Evolutionary conservation across 2,797 vertebrate species (phyloP).

Genomic region (Microchirus variegatus): DNA sequence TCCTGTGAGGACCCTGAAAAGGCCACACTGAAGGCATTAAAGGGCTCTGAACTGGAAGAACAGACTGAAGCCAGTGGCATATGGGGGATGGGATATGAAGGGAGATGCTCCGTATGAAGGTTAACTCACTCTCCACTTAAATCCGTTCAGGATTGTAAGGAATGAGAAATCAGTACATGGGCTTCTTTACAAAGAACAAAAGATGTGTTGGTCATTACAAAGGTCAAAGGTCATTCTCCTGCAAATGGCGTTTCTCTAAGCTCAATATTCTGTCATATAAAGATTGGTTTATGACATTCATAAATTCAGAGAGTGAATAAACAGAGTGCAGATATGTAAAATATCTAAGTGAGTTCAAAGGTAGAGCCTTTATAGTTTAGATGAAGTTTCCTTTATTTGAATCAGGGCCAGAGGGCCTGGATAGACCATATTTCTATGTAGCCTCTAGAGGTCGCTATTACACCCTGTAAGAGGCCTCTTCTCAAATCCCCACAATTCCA

Average conservation of each 20-base stretch:
- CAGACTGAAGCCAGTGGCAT: neutral
- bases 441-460: conserved; percentile 57
- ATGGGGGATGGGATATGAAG: conserved; percentile 37
- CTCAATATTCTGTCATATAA: too few relatives aligned
- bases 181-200: neutral
- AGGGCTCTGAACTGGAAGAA: conserved; percentile 14
- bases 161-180: neutral
- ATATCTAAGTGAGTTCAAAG: neutral
- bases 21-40: conserved; percentile 21
- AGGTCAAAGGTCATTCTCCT: too few relatives aligned
- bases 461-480: neutral
- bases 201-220: too few relatives aligned
- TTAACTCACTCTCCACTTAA: conserved; percentile 20
- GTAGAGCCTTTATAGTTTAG: neutral
- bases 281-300: too few relatives aligned
- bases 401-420: conserved; percentile 1
- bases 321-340: too few relatives aligned
- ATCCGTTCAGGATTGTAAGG: neutral
- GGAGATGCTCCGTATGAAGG: conserved; percentile 35
- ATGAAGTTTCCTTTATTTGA: conserved; percentile 20
- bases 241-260: too few relatives aligned
- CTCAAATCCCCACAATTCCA: neutral
- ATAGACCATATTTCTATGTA: neutral
- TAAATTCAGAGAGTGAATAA: too few relatives aligned
- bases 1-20: conserved; percentile 26